Conservation (phyloP, 2,113 vertebrate genomes). For the Triplophysa dalaica region DNA sequence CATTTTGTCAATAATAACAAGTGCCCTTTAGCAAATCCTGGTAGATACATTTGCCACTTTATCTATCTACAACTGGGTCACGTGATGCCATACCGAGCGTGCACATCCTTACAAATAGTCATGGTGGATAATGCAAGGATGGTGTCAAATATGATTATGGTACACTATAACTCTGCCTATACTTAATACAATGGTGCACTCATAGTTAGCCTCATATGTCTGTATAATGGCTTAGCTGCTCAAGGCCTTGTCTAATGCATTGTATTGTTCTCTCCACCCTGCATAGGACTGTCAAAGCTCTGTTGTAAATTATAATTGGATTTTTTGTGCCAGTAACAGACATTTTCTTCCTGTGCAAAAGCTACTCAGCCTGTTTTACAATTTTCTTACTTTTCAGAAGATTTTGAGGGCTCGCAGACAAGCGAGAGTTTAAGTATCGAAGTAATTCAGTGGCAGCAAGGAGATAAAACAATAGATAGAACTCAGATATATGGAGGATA, state of each 20-base stretch:
- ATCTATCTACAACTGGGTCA: conserved; percentile 53
- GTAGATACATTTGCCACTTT: conserved; percentile 43
- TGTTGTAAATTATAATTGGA: conserved; percentile 50
- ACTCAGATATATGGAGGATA: conserved; percentile 33
- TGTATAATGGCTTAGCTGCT: conserved; percentile 46
- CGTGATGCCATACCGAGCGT: conserved; percentile 34
- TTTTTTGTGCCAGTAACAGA: conserved; percentile 48
- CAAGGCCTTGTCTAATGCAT: conserved; percentile 39
- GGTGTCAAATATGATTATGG: conserved; percentile 53
- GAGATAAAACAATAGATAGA: conserved; percentile 28
- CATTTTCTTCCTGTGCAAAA: conserved; percentile 19
- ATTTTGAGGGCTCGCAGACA: conserved; percentile 33
- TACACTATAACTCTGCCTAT: conserved; percentile 36
- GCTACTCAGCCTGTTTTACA: conserved; percentile 30
- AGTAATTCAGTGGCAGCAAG: conserved; percentile 37
- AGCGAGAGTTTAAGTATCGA: conserved; percentile 23
- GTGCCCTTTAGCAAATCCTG: conserved; percentile 46
- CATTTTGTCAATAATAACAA: conserved; percentile 46
- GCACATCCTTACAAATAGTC: conserved; percentile 55
- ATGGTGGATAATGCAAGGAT: conserved; percentile 55
- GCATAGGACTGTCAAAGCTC: conserved; percentile 49
- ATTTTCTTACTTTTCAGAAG: conserved; percentile 22
- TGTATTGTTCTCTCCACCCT: conserved; percentile 44
- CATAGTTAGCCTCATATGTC: conserved; percentile 42
- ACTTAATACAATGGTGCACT: conserved; percentile 38